Percentiles rank a stretch among this genome's conserved stretches.
Evolutionary conservation across 2,797 vertebrate species (phyloP).

Genomic region (Novumbra hubbsi): DNA sequence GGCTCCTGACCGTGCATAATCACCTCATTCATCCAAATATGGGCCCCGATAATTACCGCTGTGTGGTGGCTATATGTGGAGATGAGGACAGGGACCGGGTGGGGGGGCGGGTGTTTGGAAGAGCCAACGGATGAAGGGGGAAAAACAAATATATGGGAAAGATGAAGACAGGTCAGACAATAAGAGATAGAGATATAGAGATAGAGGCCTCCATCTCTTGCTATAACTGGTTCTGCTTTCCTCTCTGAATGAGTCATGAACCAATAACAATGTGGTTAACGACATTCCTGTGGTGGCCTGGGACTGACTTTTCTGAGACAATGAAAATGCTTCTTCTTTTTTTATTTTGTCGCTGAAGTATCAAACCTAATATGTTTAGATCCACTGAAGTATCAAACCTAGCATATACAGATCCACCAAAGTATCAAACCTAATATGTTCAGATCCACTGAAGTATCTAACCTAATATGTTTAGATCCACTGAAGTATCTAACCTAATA

Average conservation of each 20-base stretch:
- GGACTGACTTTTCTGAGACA: constrained; percentile 18
- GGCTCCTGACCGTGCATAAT: constrained; percentile 68
- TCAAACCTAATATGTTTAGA: background rate
- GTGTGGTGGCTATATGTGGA: constrained; percentile 24
- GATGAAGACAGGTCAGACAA: constrained; percentile 37
- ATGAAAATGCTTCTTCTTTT: constrained; percentile 48
- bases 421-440: no score
- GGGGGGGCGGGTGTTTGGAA: constrained; percentile 21
- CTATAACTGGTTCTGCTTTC: background rate
- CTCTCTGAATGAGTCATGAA: constrained; percentile 22
- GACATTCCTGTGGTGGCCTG: constrained; percentile 29
- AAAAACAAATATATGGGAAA: constrained; percentile 18
- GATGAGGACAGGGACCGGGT: constrained; percentile 26
- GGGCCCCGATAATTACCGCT: constrained; percentile 69
- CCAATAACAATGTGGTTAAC: constrained; percentile 37
- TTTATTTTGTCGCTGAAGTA: no score
- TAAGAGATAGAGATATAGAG: background rate
- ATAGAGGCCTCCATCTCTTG: constrained; percentile 18
- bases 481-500: no score
- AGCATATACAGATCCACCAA: no score
- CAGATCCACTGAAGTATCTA: no score
- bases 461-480: no score
- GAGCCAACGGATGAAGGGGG: constrained; percentile 29
- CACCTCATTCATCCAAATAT: constrained; percentile 72
- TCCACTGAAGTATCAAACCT: no score